phyloP scores from a whole-genome alignment of 2,797 vertebrate genomes.

The Coregonus sp. region DNA sequence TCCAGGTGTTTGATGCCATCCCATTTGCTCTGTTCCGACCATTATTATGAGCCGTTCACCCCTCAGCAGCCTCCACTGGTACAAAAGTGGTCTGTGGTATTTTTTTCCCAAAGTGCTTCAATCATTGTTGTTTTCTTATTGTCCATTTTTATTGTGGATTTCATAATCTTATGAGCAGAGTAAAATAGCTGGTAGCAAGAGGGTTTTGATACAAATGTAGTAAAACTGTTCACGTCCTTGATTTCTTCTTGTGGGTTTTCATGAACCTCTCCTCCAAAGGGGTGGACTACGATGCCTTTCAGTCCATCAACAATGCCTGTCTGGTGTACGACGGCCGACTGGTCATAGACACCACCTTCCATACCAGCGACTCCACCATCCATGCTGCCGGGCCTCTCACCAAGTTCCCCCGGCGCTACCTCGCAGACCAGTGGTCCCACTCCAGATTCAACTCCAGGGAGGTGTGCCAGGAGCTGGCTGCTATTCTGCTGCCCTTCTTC shows the following conservation, averaged over 20 bases:
- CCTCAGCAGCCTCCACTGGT: no score
- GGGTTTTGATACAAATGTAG: background rate
- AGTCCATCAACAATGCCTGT: constrained; percentile 79
- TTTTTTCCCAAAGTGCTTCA: background rate
- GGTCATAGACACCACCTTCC: constrained; percentile 81
- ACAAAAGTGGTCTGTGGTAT: background rate
- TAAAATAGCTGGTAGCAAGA: background rate
- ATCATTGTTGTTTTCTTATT: background rate
- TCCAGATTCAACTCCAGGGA: constrained; percentile 85
- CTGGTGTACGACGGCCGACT: constrained; percentile 87
- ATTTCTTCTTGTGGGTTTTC: constrained; percentile 76
- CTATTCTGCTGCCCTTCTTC: constrained; percentile 78
- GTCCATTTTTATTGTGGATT: background rate
- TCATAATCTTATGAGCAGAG: background rate
- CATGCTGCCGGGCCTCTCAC: constrained; percentile 87
- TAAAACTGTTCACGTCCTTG: background rate
- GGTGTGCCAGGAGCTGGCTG: constrained; percentile 85
- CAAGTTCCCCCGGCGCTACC: constrained; percentile 84
- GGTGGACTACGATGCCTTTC: constrained; percentile 83
- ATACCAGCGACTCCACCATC: constrained; percentile 82
- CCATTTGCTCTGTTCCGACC: no score
- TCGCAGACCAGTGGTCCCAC: constrained; percentile 80
- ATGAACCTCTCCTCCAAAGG: constrained; percentile 81
- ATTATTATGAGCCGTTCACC: no score
- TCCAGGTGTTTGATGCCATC: no score